phyloP scores from a whole-genome alignment of 2,797 vertebrate genomes.

The Macropodus opercularis region DNA sequence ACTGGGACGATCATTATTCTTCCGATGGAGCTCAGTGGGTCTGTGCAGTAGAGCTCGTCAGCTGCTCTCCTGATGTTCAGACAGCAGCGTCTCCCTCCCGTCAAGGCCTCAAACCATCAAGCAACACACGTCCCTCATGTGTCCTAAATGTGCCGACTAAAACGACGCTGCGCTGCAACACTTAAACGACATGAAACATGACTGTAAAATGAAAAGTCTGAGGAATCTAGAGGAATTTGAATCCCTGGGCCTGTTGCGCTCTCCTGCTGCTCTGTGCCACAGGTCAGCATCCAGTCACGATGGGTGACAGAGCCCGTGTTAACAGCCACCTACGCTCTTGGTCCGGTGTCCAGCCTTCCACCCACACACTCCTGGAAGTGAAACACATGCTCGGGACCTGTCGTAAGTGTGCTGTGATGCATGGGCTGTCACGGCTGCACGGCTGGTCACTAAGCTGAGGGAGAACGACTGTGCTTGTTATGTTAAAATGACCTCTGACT shows the following conservation, averaged over 20 bases:
- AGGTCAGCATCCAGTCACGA: slow-evolving; percentile 67
- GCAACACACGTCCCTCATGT: slow-evolving; percentile 34
- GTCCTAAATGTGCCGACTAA: slow-evolving; percentile 29
- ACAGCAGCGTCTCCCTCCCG: slow-evolving; percentile 18
- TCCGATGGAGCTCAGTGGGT: slow-evolving; percentile 56
- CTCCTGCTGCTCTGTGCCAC: slow-evolving; percentile 37
- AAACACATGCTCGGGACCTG: slow-evolving; percentile 55
- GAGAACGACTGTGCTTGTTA: slow-evolving; percentile 27
- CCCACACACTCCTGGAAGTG: slow-evolving; percentile 60
- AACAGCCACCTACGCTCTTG: slow-evolving; percentile 72
- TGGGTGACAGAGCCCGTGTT: slow-evolving; percentile 63
- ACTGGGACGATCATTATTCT: slow-evolving; percentile 73
- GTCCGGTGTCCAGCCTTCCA: slow-evolving; percentile 46
- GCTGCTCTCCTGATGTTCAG: slow-evolving; percentile 65
- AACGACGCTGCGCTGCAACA: neutral
- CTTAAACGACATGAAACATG: slow-evolving; percentile 9
- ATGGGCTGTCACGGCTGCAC: slow-evolving; percentile 60
- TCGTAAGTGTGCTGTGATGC: slow-evolving; percentile 65
- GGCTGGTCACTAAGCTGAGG: slow-evolving; percentile 46
- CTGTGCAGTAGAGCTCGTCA: slow-evolving; percentile 49
- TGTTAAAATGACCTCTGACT: slow-evolving; percentile 43
- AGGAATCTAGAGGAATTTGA: slow-evolving; percentile 7
- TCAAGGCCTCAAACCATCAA: slow-evolving; percentile 17
- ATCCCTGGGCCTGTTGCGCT: slow-evolving; percentile 21
- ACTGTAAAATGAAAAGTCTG: too few relatives aligned